A percentile compares a stretch with the other conserved stretches of the same genome.
Conservation (phyloP, 2,113 vertebrate genomes). For the Propithecus coquereli region DNA sequence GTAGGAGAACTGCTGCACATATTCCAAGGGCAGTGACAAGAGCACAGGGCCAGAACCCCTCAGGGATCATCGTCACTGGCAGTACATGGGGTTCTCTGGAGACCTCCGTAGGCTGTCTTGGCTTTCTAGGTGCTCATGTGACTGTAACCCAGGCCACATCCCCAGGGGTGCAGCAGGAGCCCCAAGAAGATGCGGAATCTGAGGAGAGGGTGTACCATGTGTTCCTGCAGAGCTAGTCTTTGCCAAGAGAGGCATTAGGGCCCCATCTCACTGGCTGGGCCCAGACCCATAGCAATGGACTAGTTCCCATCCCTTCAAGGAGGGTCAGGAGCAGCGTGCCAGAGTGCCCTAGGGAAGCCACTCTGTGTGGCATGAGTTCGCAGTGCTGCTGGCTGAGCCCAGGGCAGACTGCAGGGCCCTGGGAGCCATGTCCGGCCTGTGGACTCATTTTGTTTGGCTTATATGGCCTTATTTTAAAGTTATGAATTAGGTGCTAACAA, state of each 20-base stretch:
- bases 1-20: not conserved
- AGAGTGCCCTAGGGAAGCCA: not conserved
- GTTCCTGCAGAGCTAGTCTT: not conserved
- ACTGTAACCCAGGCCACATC: not conserved
- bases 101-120: rapidly evolving
- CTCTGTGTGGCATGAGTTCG: not conserved
- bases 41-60: not conserved
- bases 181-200: not conserved
- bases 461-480: not conserved
- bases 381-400: not conserved
- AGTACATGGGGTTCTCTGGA: not conserved
- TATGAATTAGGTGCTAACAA: not conserved
- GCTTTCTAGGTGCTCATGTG: not conserved
- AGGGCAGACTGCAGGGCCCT: not conserved
- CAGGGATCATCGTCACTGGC: not conserved
- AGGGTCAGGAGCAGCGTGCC: too few relatives aligned
- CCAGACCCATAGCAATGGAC: not conserved
- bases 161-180: not conserved
- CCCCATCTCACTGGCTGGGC: not conserved
- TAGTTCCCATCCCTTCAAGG: not conserved
- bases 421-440: not conserved
- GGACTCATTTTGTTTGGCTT: not conserved
- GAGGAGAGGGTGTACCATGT: not conserved
- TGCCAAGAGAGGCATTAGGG: not conserved
- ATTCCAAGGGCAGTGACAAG: not conserved